phyloP scores from a whole-genome alignment of 2,113 vertebrate genomes.

The Eulemur rufifrons region DNA sequence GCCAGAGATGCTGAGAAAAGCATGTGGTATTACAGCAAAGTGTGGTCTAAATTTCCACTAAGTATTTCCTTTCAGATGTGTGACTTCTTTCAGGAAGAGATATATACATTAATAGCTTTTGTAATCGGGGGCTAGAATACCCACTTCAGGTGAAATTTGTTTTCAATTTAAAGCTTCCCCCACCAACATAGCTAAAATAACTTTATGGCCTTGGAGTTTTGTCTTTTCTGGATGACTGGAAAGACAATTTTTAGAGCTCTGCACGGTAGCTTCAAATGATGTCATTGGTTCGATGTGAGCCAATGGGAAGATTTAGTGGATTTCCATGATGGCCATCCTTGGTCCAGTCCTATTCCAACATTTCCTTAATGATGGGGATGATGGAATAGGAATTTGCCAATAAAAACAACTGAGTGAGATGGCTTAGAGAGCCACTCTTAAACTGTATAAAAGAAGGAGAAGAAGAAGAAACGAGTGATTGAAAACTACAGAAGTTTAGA shows the following conservation, averaged over 20 bases:
- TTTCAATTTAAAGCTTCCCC: conserved; percentile 34
- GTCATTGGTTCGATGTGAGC: conserved; percentile 23
- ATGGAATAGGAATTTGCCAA: conserved; percentile 38
- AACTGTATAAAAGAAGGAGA: not conserved
- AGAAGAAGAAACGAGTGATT: not conserved
- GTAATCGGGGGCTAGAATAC: not conserved
- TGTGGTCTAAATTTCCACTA: conserved; percentile 3
- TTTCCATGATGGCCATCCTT: conserved; percentile 46
- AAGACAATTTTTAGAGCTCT: conserved; percentile 51
- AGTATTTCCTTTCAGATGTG: not conserved
- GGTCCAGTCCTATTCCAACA: not conserved
- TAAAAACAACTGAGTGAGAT: conserved; percentile 34
- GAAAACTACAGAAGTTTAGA: conserved; percentile 20
- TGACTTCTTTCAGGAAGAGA: not conserved
- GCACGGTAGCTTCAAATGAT: conserved; percentile 47
- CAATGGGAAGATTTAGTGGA: conserved; percentile 52
- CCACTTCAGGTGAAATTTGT: conserved; percentile 9
- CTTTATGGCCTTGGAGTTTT: conserved; percentile 1
- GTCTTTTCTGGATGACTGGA: conserved; percentile 32
- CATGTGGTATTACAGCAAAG: not conserved
- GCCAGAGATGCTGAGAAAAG: not conserved
- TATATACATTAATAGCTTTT: not conserved
- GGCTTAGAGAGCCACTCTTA: not conserved
- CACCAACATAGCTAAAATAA: not conserved
- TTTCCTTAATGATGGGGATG: conserved; percentile 23